Percentiles rank a stretch among this genome's conserved stretches.
These are phyloP conservation scores for Cynodonichthys magdalenae DNA, from an alignment of 2,797 vertebrate species.

Conservation along the genomic window DNA sequence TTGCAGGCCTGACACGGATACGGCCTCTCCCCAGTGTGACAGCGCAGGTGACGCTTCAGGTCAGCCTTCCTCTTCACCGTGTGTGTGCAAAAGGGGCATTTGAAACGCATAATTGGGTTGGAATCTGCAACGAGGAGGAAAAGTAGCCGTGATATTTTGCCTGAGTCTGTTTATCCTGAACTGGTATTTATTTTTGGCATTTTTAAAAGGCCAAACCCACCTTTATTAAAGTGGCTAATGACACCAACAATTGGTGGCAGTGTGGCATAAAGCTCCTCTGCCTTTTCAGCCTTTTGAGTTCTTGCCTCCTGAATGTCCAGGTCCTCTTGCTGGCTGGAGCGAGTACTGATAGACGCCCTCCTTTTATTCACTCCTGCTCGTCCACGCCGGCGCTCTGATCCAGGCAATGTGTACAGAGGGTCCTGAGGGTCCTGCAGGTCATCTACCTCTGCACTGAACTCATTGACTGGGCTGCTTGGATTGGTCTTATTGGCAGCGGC, in stretches of 20 bases:
- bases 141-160: constrained; percentile 14
- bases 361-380: constrained; percentile 69
- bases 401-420: constrained; percentile 71
- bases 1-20: constrained; percentile 97
- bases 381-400: constrained; percentile 66
- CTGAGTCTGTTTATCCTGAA: neutral
- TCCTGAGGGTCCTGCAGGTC: constrained; percentile 73
- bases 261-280: constrained; percentile 84
- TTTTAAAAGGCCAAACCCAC: constrained; percentile 66
- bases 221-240: constrained; percentile 87
- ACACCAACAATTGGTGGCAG: constrained; percentile 85
- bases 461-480: constrained; percentile 55
- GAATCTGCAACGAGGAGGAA: constrained; percentile 80
- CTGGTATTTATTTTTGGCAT: constrained; percentile 9
- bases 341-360: constrained; percentile 62
- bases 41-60: constrained; percentile 95
- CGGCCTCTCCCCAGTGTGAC: constrained; percentile 94
- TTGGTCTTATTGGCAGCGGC: constrained; percentile 59
- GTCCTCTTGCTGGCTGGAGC: constrained; percentile 69
- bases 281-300: constrained; percentile 82
- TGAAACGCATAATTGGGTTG: constrained; percentile 92
- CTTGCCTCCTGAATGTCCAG: constrained; percentile 77
- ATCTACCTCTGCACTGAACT: constrained; percentile 62
- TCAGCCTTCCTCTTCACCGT: constrained; percentile 97
- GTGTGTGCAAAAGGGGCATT: constrained; percentile 96